Evolutionary conservation across 2,797 vertebrate species (phyloP).

Genomic region (Chanos chanos): DNA sequence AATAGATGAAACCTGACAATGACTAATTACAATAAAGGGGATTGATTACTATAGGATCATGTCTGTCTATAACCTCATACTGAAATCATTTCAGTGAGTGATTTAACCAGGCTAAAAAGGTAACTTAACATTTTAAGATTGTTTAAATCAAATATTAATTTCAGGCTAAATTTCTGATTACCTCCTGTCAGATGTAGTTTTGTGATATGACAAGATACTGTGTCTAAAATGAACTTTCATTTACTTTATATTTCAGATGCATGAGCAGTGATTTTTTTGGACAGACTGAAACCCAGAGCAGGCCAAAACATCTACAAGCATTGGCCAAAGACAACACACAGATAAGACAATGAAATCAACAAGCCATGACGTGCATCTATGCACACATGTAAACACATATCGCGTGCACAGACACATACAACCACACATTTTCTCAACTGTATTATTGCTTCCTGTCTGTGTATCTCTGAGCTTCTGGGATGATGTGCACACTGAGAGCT

Average conservation of each 20-base stretch:
- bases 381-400: not conserved
- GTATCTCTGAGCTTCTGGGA: constrained; percentile 20
- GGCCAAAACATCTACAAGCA: not conserved
- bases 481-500: not conserved
- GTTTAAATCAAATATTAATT: constrained; percentile 40
- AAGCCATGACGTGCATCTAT: not conserved
- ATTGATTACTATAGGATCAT: constrained; percentile 55
- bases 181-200: too few relatives aligned
- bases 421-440: constrained; percentile 15
- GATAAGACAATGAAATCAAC: too few relatives aligned
- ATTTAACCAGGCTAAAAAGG: constrained; percentile 54
- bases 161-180: too few relatives aligned
- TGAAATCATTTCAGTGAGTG: constrained; percentile 54
- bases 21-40: constrained; percentile 61
- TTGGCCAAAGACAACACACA: too few relatives aligned
- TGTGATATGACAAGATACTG: too few relatives aligned
- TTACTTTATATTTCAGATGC: too few relatives aligned
- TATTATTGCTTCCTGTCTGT: constrained; percentile 23
- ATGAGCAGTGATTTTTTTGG: too few relatives aligned
- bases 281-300: too few relatives aligned
- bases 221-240: too few relatives aligned
- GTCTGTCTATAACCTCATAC: constrained; percentile 55
- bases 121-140: constrained; percentile 45
- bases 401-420: not conserved
- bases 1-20: constrained; percentile 55